Evolutionary conservation across 2,113 vertebrate species (phyloP).

Genomic region (Brachionichthys hirsutus): DNA sequence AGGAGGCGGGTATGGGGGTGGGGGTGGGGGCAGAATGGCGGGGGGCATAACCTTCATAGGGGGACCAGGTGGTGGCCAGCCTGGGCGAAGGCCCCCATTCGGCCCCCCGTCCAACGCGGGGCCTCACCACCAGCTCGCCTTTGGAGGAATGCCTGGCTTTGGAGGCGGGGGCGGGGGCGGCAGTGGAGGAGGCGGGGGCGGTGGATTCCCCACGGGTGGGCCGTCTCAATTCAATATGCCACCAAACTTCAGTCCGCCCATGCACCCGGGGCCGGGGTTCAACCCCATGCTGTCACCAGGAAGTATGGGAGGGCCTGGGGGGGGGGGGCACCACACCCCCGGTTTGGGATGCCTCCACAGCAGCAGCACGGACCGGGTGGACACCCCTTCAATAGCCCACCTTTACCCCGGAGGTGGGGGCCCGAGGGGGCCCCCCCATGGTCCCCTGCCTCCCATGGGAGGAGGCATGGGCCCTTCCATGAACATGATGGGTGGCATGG

Average conservation of each 20-base stretch:
- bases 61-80: constrained; percentile 73
- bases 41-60: constrained; percentile 78
- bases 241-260: constrained; percentile 93
- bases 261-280: constrained; percentile 86
- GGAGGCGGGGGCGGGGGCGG: constrained; percentile 68
- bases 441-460: constrained; percentile 77
- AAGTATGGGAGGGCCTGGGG: constrained; percentile 76
- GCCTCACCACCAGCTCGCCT: constrained; percentile 89
- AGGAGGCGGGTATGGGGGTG: constrained; percentile 74
- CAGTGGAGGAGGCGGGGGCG: constrained; percentile 68
- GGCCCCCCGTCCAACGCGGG: constrained; percentile 77
- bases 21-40: constrained; percentile 76
- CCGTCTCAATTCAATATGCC: constrained; percentile 86
- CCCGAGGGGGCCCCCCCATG: constrained; percentile 77
- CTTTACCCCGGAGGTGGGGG: constrained; percentile 78
- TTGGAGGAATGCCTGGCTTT: constrained; percentile 82
- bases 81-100: constrained; percentile 80
- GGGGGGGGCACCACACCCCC: constrained; percentile 78
- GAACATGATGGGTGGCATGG: constrained; percentile 80
- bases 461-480: constrained; percentile 78
- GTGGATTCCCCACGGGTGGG: constrained; percentile 80
- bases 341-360: constrained; percentile 79
- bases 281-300: constrained; percentile 91
- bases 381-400: constrained; percentile 80
- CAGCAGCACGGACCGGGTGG: constrained; percentile 82